Evolutionary conservation across 2,113 vertebrate genomes (phyloP).

Genomic region (Orycteropus afer): DNA sequence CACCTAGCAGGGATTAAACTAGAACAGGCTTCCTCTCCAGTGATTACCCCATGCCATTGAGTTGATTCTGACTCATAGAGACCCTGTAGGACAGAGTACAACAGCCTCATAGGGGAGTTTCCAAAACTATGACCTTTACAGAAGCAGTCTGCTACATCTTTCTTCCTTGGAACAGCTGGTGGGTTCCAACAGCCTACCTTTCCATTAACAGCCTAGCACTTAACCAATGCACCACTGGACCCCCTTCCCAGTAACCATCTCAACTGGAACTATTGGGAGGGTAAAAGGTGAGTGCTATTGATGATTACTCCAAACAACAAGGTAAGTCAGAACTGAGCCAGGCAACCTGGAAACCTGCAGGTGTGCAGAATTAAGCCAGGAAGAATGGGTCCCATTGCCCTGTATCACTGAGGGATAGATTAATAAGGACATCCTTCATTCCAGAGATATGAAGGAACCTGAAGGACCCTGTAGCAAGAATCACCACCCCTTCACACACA

Average conservation of each 20-base stretch:
- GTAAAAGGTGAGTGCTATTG: too few relatives aligned
- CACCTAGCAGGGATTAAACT: not conserved
- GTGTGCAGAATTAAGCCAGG: accelerated
- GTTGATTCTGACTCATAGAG: not conserved
- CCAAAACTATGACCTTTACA: not conserved
- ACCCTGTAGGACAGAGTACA: not conserved
- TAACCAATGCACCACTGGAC: not conserved
- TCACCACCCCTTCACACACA: too few relatives aligned
- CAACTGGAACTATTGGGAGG: not conserved
- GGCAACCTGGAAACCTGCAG: accelerated
- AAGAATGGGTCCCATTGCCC: accelerated
- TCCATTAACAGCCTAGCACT: accelerated
- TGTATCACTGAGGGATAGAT: accelerated
- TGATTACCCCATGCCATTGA: not conserved
- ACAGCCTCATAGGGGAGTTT: not conserved
- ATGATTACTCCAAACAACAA: too few relatives aligned
- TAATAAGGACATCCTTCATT: too few relatives aligned
- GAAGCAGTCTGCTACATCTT: not conserved
- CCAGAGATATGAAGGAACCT: accelerated
- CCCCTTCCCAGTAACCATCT: not conserved
- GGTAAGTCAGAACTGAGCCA: accelerated
- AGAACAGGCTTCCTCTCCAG: accelerated
- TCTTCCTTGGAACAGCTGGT: not conserved
- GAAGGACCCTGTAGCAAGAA: too few relatives aligned
- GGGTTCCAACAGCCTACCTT: not conserved